phyloP scores from a whole-genome alignment of 2,113 vertebrate genomes.

The Gracilinanus agilis region DNA sequence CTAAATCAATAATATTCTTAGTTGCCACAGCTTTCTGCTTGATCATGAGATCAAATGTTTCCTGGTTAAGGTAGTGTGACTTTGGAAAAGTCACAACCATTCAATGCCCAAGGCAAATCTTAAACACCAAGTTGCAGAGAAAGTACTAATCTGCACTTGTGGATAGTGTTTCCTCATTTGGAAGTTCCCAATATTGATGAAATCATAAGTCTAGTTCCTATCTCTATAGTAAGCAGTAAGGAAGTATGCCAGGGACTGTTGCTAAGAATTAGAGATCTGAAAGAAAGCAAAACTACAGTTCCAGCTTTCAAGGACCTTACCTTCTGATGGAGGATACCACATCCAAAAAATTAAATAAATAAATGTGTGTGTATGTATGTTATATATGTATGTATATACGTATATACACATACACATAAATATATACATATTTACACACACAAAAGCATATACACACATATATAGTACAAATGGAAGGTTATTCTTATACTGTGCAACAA shows the following conservation, averaged over 20 bases:
- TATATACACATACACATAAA: neutral
- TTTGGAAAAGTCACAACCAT: neutral
- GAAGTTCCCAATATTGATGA: neutral
- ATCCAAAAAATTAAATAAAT: neutral
- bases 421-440: neutral
- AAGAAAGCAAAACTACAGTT: neutral
- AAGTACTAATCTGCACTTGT: neutral
- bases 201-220: neutral
- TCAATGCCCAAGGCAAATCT: neutral
- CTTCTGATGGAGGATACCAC: neutral
- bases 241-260: neutral
- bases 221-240: neutral
- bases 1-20: neutral
- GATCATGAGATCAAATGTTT: neutral
- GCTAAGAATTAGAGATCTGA: neutral
- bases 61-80: neutral
- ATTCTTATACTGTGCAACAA: too few relatives aligned
- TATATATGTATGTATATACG: too few relatives aligned
- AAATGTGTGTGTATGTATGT: too few relatives aligned
- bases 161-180: neutral
- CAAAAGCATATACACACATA: too few relatives aligned
- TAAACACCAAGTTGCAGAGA: neutral
- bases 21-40: neutral
- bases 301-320: neutral
- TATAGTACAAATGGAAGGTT: too few relatives aligned